Percentiles rank a stretch among this genome's conserved stretches.
Conservation (phyloP, 2,797 vertebrate genomes). For the Hippocampus kuda region DNA sequence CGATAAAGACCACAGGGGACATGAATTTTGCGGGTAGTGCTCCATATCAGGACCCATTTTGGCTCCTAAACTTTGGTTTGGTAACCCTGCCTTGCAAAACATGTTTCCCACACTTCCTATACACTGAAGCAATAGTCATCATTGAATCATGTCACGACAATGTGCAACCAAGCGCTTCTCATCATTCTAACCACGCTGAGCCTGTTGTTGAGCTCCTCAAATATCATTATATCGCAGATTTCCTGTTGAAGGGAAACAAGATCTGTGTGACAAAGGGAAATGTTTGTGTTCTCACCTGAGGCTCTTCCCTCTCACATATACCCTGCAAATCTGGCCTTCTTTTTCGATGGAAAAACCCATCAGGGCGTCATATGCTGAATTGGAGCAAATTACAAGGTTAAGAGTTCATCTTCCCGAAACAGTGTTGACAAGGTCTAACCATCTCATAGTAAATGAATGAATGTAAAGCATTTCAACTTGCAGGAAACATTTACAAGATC, state of each 20-base stretch:
- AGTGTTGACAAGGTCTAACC: constrained; percentile 21
- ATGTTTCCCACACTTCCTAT: not conserved
- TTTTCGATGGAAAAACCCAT: not conserved
- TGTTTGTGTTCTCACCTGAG: not conserved
- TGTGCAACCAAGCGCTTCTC: not conserved
- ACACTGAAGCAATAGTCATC: not conserved
- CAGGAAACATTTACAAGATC: no score
- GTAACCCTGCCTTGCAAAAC: not conserved
- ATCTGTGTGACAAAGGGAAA: not conserved
- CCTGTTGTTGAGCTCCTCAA: constrained; percentile 5
- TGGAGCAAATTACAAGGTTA: not conserved
- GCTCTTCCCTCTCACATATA: not conserved
- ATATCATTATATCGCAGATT: not conserved
- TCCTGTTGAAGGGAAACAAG: not conserved
- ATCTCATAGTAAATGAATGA: constrained; percentile 30
- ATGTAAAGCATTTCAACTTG: not conserved
- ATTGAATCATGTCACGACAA: not conserved
- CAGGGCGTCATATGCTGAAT: not conserved
- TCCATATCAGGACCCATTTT: no score
- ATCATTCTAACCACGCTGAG: not conserved
- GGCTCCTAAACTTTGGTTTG: no score
- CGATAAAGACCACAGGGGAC: no score
- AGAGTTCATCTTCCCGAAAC: not conserved
- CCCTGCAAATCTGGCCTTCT: not conserved
- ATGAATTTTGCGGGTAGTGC: no score